Percentiles rank a stretch among this genome's conserved stretches.
Evolutionary conservation across 1,140 invertebrate genomes (phyloP).

Genomic region (Listronotus oregonensis): DNA sequence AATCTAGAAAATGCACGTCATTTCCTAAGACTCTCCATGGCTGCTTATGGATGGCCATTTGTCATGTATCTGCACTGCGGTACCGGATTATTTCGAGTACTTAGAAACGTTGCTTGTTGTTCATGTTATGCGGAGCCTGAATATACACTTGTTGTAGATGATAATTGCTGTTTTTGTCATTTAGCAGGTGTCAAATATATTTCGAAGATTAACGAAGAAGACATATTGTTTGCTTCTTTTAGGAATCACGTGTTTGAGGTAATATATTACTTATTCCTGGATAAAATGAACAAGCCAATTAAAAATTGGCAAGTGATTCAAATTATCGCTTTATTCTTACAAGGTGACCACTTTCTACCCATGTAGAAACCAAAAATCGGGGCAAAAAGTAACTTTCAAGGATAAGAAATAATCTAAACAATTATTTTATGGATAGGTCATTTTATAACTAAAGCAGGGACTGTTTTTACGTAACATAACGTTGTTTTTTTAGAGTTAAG

Average conservation of each 20-base stretch:
- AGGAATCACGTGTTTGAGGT: slow-evolving; percentile 85
- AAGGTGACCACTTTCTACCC: too few relatives aligned
- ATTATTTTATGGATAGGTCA: too few relatives aligned
- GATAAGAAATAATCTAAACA: too few relatives aligned
- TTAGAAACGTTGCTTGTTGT: slow-evolving; percentile 73
- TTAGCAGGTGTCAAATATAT: slow-evolving; percentile 81
- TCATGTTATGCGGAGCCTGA: slow-evolving; percentile 69
- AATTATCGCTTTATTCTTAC: too few relatives aligned
- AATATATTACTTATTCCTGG: too few relatives aligned
- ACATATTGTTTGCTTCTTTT: slow-evolving; percentile 86
- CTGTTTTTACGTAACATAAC: too few relatives aligned
- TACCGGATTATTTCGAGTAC: slow-evolving; percentile 75
- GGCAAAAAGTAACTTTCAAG: too few relatives aligned
- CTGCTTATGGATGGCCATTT: slow-evolving; percentile 90
- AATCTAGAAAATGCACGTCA: slow-evolving; percentile 74
- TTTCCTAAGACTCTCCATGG: slow-evolving; percentile 78
- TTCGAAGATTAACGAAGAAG: slow-evolving; percentile 73
- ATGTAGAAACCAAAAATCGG: too few relatives aligned
- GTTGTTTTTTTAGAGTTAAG: too few relatives aligned
- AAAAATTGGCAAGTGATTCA: too few relatives aligned
- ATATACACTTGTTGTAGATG: slow-evolving; percentile 73
- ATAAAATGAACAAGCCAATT: too few relatives aligned
- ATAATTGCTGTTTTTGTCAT: slow-evolving; percentile 91
- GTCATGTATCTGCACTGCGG: slow-evolving; percentile 77
- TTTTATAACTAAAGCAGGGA: too few relatives aligned